Evolutionary conservation across 2,797 vertebrate genomes (phyloP).

Genomic region (Syncerus caffer): DNA sequence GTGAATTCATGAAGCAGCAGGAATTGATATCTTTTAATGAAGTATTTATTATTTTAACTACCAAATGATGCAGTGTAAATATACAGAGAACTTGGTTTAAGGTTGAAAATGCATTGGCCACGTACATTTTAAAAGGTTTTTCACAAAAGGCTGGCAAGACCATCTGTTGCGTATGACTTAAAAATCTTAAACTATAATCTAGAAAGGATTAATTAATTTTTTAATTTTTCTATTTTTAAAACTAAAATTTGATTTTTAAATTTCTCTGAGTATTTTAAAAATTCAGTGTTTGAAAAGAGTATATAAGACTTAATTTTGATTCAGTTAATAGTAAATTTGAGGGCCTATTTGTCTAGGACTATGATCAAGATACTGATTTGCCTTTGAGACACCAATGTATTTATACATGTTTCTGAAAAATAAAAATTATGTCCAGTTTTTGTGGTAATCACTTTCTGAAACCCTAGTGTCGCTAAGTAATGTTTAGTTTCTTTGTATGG

Average conservation of each 20-base stretch:
- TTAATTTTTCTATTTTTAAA: background rate
- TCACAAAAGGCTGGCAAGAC: background rate
- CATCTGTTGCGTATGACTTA: background rate
- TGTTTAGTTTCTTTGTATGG: background rate
- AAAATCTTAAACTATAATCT: conserved; percentile 31
- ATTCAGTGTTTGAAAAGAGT: conserved; percentile 42
- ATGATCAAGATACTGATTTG: conserved; percentile 43
- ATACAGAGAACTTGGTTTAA: conserved; percentile 13
- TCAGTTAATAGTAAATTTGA: conserved; percentile 24
- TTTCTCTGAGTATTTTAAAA: conserved; percentile 16
- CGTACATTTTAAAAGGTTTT: conserved; percentile 33
- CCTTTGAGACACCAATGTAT: conserved; percentile 38
- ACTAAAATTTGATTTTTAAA: background rate
- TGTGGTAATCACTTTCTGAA: conserved; percentile 16
- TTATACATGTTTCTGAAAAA: conserved; percentile 40
- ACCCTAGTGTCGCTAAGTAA: background rate
- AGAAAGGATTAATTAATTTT: background rate
- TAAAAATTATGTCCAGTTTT: background rate
- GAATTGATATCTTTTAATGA: background rate
- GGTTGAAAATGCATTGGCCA: conserved; percentile 44
- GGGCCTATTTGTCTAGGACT: conserved; percentile 29
- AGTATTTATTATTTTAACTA: conserved; percentile 22
- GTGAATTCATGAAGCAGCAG: background rate
- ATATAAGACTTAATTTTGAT: conserved; percentile 29
- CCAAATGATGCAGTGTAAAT: background rate